These are phyloP conservation scores for Spea hammondii DNA, from an alignment of 2,797 vertebrate genomes.

Conservation along the genomic window DNA sequence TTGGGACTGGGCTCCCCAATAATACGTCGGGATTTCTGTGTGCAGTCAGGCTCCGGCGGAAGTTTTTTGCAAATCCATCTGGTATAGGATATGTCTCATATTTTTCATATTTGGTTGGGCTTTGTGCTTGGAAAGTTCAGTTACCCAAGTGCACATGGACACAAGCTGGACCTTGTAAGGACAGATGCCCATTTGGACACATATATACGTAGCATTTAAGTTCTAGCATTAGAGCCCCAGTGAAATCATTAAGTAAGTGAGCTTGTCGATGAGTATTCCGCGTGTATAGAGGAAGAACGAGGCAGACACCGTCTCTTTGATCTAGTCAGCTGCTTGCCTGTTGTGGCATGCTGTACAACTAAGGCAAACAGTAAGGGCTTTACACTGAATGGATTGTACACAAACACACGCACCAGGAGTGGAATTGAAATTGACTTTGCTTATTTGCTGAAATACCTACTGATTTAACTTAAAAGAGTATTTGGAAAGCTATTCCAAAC, in stretches of 20 bases:
- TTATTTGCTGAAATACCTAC: constrained; percentile 23
- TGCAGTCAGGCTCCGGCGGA: too few relatives aligned
- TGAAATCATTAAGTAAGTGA: constrained; percentile 1
- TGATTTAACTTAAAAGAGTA: constrained; percentile 18
- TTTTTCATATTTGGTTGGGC: background rate
- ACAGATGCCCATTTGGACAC: background rate
- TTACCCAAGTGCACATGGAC: too few relatives aligned
- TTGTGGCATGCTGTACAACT: constrained; percentile 19
- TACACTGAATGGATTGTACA: constrained; percentile 25
- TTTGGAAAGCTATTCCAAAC: constrained; percentile 15
- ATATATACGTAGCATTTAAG: background rate
- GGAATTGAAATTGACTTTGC: constrained; percentile 26
- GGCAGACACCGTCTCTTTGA: constrained; percentile 8
- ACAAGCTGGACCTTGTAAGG: background rate
- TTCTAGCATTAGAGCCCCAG: background rate
- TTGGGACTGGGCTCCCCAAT: too few relatives aligned
- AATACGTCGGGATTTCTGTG: too few relatives aligned
- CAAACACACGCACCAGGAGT: constrained; percentile 9
- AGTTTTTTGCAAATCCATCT: too few relatives aligned
- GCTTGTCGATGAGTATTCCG: background rate
- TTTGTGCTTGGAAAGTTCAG: too few relatives aligned
- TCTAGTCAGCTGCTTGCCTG: constrained; percentile 10
- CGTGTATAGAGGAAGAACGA: constrained; percentile 1
- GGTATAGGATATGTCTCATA: background rate
- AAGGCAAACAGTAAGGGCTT: background rate